These are phyloP conservation scores for Narcine bancroftii DNA, from an alignment of 2,113 vertebrate genomes.

Conservation along the genomic window DNA sequence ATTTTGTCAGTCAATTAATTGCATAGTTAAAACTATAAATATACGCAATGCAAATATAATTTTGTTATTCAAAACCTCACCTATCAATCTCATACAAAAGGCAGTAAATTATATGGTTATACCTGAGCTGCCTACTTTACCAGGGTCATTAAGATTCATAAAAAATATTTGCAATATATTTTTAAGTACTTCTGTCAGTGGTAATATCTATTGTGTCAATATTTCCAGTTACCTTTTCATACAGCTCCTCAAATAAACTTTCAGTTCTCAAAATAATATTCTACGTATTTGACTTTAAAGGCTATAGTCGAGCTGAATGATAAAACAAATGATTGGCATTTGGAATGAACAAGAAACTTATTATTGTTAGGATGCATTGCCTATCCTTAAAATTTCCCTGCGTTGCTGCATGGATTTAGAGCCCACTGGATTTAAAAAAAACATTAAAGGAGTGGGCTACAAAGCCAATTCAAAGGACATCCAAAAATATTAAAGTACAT, in stretches of 20 bases:
- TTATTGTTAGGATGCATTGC: not conserved
- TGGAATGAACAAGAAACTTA: not conserved
- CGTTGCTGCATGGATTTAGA: no score
- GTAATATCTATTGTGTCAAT: not conserved
- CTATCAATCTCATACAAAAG: not conserved
- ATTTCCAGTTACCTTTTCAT: not conserved
- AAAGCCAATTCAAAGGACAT: not conserved
- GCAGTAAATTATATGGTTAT: not conserved
- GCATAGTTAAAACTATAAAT: not conserved
- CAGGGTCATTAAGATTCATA: not conserved
- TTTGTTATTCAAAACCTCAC: not conserved
- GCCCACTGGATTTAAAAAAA: no score
- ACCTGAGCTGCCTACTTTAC: not conserved
- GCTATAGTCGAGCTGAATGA: not conserved
- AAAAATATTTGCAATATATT: not conserved
- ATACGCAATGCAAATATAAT: constrained; percentile 6
- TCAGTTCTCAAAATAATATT: not conserved
- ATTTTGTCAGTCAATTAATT: not conserved
- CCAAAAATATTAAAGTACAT: not conserved
- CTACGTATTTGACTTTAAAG: not conserved
- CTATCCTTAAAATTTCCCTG: not conserved
- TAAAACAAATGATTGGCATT: not conserved
- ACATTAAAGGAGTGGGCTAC: not conserved
- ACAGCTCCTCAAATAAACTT: not conserved
- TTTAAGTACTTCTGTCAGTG: not conserved